A percentile compares a stretch with the other conserved stretches of the same genome.
These are phyloP conservation scores for Gracilinanus agilis DNA, from an alignment of 2,113 vertebrate genomes.

Conservation along the genomic window DNA sequence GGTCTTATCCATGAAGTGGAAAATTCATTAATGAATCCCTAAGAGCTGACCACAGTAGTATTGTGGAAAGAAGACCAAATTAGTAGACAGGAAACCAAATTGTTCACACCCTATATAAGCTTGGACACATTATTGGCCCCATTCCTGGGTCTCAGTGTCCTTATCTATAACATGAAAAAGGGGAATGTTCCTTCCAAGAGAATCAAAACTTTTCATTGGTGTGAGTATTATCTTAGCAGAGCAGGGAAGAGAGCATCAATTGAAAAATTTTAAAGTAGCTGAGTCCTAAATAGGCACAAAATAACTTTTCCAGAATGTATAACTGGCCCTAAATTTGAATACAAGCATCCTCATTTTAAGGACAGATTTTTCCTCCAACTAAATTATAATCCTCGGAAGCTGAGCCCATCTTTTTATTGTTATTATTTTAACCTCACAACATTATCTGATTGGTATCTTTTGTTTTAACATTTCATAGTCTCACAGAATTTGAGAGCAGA, in stretches of 20 bases:
- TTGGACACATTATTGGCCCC: background rate
- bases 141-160: background rate
- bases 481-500: background rate
- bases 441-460: background rate
- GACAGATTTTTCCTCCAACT: constrained; percentile 13
- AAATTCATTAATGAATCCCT: background rate
- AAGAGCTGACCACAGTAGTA: background rate
- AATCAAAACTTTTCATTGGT: background rate
- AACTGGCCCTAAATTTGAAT: constrained; percentile 28
- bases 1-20: background rate
- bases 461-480: background rate
- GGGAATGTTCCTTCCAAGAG: background rate
- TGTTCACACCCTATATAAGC: background rate
- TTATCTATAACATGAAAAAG: background rate
- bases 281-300: background rate
- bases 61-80: background rate
- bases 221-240: background rate
- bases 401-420: background rate
- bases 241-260: background rate
- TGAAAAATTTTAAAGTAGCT: background rate
- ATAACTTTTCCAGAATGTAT: background rate
- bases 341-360: background rate
- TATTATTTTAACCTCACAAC: background rate
- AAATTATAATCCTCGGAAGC: background rate
- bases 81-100: background rate